A percentile compares a stretch with the other conserved stretches of the same genome.
phyloP scores from a whole-genome alignment of 2,888 invertebrate genomes.

The Troglohyphantes excavatus region DNA sequence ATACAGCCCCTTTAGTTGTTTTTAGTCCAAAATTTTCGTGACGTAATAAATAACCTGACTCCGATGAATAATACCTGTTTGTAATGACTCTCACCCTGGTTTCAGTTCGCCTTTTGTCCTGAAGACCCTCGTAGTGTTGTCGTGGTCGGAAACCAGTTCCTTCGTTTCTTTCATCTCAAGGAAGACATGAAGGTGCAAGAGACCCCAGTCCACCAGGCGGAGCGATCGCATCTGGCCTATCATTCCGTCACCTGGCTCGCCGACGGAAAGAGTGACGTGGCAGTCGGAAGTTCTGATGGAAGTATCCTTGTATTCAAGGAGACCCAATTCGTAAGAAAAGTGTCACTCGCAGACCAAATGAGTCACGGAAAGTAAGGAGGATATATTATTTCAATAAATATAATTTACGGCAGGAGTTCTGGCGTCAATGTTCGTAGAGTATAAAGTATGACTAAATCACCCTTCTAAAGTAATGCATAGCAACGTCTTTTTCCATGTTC shows the following conservation, averaged over 20 bases:
- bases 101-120: constrained; percentile 41
- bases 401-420: too few species aligned
- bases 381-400: neutral
- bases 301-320: constrained; percentile 39
- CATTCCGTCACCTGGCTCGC: constrained; percentile 28
- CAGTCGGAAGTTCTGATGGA: constrained; percentile 40
- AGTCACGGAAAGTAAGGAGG: neutral
- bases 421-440: too few species aligned
- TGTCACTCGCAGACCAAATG: constrained; percentile 14
- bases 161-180: constrained; percentile 10
- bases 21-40: too few species aligned
- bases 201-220: neutral
- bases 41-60: too few species aligned
- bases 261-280: neutral
- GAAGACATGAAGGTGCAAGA: neutral
- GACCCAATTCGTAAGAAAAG: neutral
- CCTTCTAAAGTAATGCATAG: too few species aligned
- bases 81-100: neutral
- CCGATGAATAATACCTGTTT: too few species aligned
- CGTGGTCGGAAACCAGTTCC: constrained; percentile 13
- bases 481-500: too few species aligned
- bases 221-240: neutral
- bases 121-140: neutral
- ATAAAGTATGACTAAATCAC: too few species aligned
- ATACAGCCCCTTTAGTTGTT: too few species aligned